These are phyloP conservation scores for Lepisosteus osseus DNA, from an alignment of 2,113 vertebrate genomes.

Conservation along the genomic window DNA sequence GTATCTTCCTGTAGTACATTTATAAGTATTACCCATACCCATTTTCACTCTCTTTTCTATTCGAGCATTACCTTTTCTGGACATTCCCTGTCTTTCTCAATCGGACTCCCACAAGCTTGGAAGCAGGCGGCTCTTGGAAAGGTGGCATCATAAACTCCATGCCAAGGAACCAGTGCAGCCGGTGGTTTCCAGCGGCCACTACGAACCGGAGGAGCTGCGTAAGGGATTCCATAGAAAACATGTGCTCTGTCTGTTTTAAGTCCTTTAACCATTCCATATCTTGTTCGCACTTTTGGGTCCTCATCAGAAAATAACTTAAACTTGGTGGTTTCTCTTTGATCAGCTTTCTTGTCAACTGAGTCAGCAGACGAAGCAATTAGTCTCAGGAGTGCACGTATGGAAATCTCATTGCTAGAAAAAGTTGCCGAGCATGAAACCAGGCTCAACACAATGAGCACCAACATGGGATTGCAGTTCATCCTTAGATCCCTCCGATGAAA, in stretches of 20 bases:
- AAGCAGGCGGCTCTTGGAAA: slow-evolving; percentile 58
- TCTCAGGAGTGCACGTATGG: slow-evolving; percentile 45
- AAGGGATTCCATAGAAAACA: slow-evolving; percentile 66
- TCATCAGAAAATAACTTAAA: neutral
- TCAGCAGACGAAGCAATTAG: slow-evolving; percentile 23
- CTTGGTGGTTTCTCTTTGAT: slow-evolving; percentile 26
- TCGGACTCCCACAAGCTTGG: slow-evolving; percentile 53
- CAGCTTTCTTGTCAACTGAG: slow-evolving; percentile 12
- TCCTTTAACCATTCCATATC: slow-evolving; percentile 49
- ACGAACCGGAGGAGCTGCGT: slow-evolving; percentile 61
- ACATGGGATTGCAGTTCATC: slow-evolving; percentile 37
- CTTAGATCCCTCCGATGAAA: slow-evolving; percentile 8
- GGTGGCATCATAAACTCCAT: slow-evolving; percentile 55
- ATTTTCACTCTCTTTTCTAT: too few species aligned
- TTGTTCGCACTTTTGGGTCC: slow-evolving; percentile 48
- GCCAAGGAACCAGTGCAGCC: slow-evolving; percentile 49
- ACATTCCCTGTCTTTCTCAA: slow-evolving; percentile 39
- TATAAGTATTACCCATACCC: too few species aligned
- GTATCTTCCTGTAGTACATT: too few species aligned
- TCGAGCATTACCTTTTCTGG: slow-evolving; percentile 46
- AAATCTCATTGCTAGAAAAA: slow-evolving; percentile 32
- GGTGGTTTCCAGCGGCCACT: slow-evolving; percentile 64
- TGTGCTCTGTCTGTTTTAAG: slow-evolving; percentile 43
- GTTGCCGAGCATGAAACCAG: slow-evolving; percentile 17
- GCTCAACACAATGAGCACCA: slow-evolving; percentile 39